phyloP scores from a whole-genome alignment of 92 coral and sea anemone genomes.

The Umimayanthus chanpuru region DNA sequence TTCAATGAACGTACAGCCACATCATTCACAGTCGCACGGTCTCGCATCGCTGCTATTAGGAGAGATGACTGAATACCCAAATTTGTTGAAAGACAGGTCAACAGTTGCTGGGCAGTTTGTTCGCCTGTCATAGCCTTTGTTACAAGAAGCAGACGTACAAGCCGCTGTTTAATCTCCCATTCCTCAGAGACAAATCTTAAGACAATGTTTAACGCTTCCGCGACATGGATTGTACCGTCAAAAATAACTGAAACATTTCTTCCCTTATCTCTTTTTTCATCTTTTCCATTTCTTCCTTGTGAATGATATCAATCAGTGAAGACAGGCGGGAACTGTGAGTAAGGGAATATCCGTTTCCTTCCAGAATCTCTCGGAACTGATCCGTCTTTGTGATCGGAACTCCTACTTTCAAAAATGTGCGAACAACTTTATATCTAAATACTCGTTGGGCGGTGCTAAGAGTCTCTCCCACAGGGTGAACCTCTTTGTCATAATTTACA shows the following conservation, averaged over 20 bases:
- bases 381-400: slow-evolving; percentile 53
- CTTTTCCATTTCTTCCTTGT: background rate
- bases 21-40: slow-evolving; percentile 50
- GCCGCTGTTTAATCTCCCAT: no score
- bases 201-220: no score
- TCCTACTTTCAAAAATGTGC: slow-evolving; percentile 60
- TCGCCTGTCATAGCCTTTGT: no score
- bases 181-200: no score
- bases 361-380: slow-evolving; percentile 40
- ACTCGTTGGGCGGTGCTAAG: slow-evolving; percentile 36
- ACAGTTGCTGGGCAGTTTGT: no score
- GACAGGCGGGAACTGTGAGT: no score
- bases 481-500: no score
- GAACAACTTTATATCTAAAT: slow-evolving; percentile 54
- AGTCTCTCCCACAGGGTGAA: slow-evolving; percentile 22
- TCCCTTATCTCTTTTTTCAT: slow-evolving; percentile 40
- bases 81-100: no score
- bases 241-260: no score
- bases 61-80: slow-evolving; percentile 46
- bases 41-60: slow-evolving; percentile 58
- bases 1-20: slow-evolving; percentile 45
- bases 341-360: no score
- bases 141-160: no score
- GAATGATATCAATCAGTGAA: background rate
- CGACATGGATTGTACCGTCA: no score